Evolutionary conservation across 2,113 vertebrate species (phyloP), one percentile per base, ranked within the genome.

Genomic region (Lichenostomus cassidix): DNA sequence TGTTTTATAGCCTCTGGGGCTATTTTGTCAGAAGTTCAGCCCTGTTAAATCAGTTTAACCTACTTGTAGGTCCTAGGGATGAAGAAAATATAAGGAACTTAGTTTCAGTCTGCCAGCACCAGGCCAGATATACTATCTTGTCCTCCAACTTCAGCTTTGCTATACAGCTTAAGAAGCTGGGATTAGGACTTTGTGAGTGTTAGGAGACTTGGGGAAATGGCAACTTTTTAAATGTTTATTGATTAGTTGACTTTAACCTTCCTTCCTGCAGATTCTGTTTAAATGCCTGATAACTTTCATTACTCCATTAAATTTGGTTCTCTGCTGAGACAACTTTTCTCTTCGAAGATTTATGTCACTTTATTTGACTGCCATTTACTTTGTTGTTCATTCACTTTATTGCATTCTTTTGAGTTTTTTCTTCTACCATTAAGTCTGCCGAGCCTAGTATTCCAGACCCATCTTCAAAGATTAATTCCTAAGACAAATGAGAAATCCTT

Each of bases 161-260:
- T 89, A 29, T 56, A 80, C 37, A 89, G 33, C 0, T 93, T 91
- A 84, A 90, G 86, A 95, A 94, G 0, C 68, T 81, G 64, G 49
- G 80, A 95, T 97, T 97, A 94, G 73, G 83, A 94, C 17, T 96
- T 94, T 64, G 86, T 75, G 86, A 80, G 91, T 71, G 80, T 83
- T 95, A 92, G 80, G 96, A 96, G 91, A 89, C 89, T 84, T 87
- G 80, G 89, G 87, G 73, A 94, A 94, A 95, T 91, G 52, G 64
- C 80, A 94, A 56, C 47, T 94, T 94, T 92, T 69, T 96, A 94
- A 95, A 87, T 1, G 2, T 84, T 94, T 97, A 94, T 96, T 94
- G 95, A 96, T 95, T 91, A 75, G 60, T 91, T 95, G 68, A 68
- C 83, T 92, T 92, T 60, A 92, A 91, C 80, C 69, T 89, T 95